Evolutionary conservation across 2,888 invertebrate genomes (phyloP), one percentile per base, ranked within the genome.

Genomic region (Allacma fusca): DNA sequence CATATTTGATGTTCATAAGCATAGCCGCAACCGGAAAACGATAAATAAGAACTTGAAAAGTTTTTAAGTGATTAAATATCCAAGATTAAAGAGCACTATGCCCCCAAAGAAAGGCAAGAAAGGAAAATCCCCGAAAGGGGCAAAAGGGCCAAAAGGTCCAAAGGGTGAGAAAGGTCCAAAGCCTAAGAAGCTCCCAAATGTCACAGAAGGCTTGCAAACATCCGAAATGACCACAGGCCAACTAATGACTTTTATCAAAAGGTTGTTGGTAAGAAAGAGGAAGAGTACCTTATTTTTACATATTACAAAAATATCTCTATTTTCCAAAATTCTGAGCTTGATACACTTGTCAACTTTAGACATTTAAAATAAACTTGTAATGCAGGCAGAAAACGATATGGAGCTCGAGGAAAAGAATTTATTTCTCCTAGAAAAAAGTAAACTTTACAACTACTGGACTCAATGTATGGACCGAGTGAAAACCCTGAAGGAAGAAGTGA

Each of bases 211-310:
- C 5, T 50, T 75, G 1, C 23, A 28, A 13, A 64, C 50, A 12
- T 28, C 28, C 0, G 67, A 67, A 67, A 75, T 75, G 75, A 34
- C 75, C 12, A 29, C 19, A 43, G 75, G 67, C 13, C 75, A 75
- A 50, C 19, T 75, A 21, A 40, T 67, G 43, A 12, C 40, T 9
- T 44, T 44, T n/a, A 67, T 75, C 0, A 75, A 75, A 50, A 21
- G 44, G 19, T n/a, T 75, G 12, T 24, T 43, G 23, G 69, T 69
- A 23, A 69, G 69, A n/a, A n/a, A n/a, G n/a, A n/a, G n/a, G n/a
- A n/a, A n/a, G n/a, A n/a, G n/a, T n/a, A n/a, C n/a, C n/a, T n/a
- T n/a, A n/a, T n/a, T n/a, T n/a, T n/a, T n/a, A n/a, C n/a, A n/a
- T n/a, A n/a, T n/a, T n/a, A n/a, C n/a, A n/a, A n/a, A n/a, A n/a